These are phyloP conservation scores for Synanceia verrucosa DNA, from an alignment of 2,797 vertebrate species.

Conservation along the genomic window DNA sequence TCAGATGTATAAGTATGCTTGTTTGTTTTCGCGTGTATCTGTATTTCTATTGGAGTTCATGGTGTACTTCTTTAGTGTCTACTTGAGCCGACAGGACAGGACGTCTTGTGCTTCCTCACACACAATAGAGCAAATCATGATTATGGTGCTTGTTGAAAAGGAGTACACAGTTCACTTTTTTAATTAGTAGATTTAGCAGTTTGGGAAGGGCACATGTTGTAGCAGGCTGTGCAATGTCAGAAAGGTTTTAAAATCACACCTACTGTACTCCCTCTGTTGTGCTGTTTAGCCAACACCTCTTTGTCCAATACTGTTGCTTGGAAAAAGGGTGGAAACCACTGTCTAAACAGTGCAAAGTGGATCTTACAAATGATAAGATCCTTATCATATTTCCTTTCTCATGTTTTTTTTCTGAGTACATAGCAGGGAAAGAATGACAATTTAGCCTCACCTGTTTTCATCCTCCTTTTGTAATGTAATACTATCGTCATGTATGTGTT, in stretches of 20 bases:
- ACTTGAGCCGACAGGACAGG: neutral
- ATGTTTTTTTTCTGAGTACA: neutral
- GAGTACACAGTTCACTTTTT: slow-evolving; percentile 14
- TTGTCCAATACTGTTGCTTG: slow-evolving; percentile 3
- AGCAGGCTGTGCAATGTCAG: neutral
- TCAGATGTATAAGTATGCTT: neutral
- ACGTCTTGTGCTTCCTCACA: slow-evolving; percentile 2
- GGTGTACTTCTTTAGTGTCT: neutral
- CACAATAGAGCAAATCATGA: neutral
- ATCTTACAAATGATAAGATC: neutral
- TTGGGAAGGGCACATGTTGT: neutral
- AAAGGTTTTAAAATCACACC: slow-evolving; percentile 10
- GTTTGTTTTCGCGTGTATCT: neutral
- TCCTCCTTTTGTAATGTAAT: neutral
- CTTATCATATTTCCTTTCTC: neutral
- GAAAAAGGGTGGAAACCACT: neutral
- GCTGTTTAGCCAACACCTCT: slow-evolving; percentile 13
- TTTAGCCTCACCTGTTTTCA: neutral
- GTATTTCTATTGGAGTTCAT: neutral
- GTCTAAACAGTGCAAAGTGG: neutral
- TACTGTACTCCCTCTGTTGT: neutral
- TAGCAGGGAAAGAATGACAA: neutral
- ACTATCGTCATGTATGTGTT: slow-evolving; percentile 7
- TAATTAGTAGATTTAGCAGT: slow-evolving; percentile 10
- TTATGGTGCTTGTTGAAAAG: neutral